Evolutionary conservation across 2,888 invertebrate species (phyloP).

Genomic region (Heliconius charithonia): DNA sequence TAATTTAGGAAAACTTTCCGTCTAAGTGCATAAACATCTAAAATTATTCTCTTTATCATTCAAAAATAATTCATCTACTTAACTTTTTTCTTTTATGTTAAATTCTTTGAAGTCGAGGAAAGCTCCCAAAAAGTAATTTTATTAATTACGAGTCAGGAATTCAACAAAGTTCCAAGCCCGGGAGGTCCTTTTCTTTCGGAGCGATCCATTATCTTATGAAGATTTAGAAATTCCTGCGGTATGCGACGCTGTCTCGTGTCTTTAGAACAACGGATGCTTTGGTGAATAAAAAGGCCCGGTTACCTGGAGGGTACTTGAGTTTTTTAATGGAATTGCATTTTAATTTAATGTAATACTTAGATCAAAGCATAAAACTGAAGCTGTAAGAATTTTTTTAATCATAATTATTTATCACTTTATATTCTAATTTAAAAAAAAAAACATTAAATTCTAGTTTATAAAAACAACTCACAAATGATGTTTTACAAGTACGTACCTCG

Average conservation of each 20-base stretch:
- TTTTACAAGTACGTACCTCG: background rate
- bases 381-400: background rate
- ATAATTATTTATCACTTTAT: background rate
- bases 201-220: constrained; percentile 84
- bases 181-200: constrained; percentile 80
- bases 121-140: constrained; percentile 84
- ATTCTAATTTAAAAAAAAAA: background rate
- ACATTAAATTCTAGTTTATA: background rate
- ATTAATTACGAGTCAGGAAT: constrained; percentile 84
- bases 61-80: constrained; percentile 83
- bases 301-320: constrained; percentile 42
- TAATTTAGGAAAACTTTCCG: constrained; percentile 47
- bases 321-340: constrained; percentile 43
- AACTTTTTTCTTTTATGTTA: constrained; percentile 82
- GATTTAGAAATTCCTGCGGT: constrained; percentile 82
- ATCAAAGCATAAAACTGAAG: background rate
- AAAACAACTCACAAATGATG: background rate
- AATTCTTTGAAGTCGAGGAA: constrained; percentile 83
- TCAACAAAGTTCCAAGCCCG: constrained; percentile 80
- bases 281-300: constrained; percentile 45
- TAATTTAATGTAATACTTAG: constrained; percentile 3
- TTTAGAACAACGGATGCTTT: constrained; percentile 49
- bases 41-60: constrained; percentile 81
- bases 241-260: constrained; percentile 57
- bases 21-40: constrained; percentile 74